These are phyloP conservation scores for Stenichneumon culpator DNA, from an alignment of 2,888 invertebrate genomes.

Conservation along the genomic window DNA sequence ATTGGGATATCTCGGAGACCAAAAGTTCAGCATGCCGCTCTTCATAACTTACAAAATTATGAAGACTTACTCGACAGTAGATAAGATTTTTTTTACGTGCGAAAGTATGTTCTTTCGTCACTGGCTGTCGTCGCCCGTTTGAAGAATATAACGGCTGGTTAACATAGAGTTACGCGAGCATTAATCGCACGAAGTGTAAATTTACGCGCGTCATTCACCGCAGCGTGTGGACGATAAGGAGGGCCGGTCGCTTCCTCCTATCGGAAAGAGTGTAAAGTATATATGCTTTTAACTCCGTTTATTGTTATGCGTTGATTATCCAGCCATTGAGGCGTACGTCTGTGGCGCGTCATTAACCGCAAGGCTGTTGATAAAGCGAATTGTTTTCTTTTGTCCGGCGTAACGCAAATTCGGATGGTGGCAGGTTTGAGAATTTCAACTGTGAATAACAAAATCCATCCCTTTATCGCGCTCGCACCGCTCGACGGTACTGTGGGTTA, in stretches of 20 bases:
- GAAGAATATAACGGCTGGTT: not conserved
- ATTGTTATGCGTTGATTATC: not conserved
- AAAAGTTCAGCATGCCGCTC: too few relatives aligned
- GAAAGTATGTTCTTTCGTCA: not conserved
- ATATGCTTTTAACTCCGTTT: not conserved
- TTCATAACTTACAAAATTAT: not conserved
- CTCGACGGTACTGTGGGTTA: not conserved
- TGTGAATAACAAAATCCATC: not conserved
- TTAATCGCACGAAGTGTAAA: constrained; percentile 29
- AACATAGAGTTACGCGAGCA: constrained; percentile 4
- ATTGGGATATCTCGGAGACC: too few relatives aligned
- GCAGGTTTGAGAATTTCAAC: not conserved
- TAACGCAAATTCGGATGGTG: not conserved
- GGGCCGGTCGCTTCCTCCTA: constrained; percentile 32
- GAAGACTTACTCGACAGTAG: not conserved
- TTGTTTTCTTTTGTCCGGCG: constrained; percentile 3
- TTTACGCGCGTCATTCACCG: constrained; percentile 62
- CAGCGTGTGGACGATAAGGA: constrained; percentile 57
- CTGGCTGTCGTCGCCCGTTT: not conserved
- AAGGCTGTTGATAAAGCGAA: not conserved
- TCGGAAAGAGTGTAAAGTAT: constrained; percentile 6
- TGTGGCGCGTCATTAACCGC: constrained; percentile 15
- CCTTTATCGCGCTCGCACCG: not conserved
- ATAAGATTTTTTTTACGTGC: not conserved
- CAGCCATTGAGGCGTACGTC: constrained; percentile 1